Evolutionary conservation across 1,140 invertebrate species (phyloP), one percentile per base, ranked within the genome.

Genomic region (Dinothrombium tinctorium): DNA sequence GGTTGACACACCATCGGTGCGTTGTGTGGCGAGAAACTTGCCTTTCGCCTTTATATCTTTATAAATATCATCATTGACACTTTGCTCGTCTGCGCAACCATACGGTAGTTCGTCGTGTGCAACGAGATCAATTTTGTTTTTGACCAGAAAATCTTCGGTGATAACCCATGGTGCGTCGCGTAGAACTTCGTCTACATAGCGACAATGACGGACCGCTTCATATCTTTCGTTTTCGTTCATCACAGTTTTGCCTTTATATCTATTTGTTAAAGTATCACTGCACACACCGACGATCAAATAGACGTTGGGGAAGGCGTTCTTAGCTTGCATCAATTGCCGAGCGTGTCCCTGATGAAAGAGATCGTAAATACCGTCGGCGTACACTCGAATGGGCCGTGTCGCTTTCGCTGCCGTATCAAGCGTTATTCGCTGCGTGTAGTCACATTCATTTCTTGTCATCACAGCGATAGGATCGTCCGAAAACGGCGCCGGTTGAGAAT

Each of bases 61-160:
- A 61, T 98, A 99, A 19, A 92, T 70, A 64, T 99, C 92, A 43
- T 80, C 73, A n/a, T n/a, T n/a, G n/a, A n/a, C n/a, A n/a, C n/a
- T n/a, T 37, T 70, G 69, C 25, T 49, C 55, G 46, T 77, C 76
- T 17, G 59, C 64, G n/a, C 73, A 74, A 35, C 72, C 72, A 57
- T 98, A 99, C 0, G 92, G 92, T 50, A 94, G 73, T 55, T 96
- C 89, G 63, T 99, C 94, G 62, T 99, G 94, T 17, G 94, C 94
- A 31, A 99, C 82, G 68, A 99, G 98, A 60, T 99, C 94, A 50
- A 99, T 96, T 73, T 99, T 99, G 58, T 98, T 74, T 45, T 76
- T 69, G 47, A 69, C 65, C 7, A 99, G 62, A 58, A 89, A 99
- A 33, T 79, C 80, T 51, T 95, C 83, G 53, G 77, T 74, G 12